Base-by-base conservation (phyloP, 2,113 vertebrate genomes). In the Antechinus flavipes region DNA sequence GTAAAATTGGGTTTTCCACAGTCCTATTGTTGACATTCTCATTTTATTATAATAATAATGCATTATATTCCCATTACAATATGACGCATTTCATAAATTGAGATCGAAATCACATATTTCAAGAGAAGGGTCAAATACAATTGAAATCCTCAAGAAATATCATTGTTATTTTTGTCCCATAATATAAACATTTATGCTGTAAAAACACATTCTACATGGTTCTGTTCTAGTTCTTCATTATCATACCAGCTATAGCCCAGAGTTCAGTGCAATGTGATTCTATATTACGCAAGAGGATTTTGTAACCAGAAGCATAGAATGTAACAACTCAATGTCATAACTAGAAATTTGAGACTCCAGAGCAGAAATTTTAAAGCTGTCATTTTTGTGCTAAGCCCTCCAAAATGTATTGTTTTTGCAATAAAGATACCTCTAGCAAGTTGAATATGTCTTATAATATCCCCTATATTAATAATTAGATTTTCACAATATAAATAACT, bases 11-110 rank as follows among this genome's bases (percentile, higher is more conserved):
- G 92, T 49, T 58, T 90, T 42, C 14, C 89, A 58, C 89, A 91
- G 47, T 58, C 30, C 27, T 91, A 53, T 56, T 54, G 89, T 97
- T 91, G 35, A 3, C 54, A 14, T 68, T 97, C 23, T 89, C 91
- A 56, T 93, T 95, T 93, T 93, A 96, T 58, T 47, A 22, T 91
- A 91, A 94, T 89, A 90, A 95, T 96, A 93, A 93, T 42, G 26
- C 14, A 92, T 49, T 47, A 22, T 94, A 89, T 50, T 47, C 24
- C 55, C 61, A 35, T 22, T 3, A 76, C 35, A 91, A 54, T 35
- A 24, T 25, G 19, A 54, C 68, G 14, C 46, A 56, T 68, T 76
- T 90, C 55, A 23, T 1, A 55, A 16, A 42, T 84, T 42, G 8
- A 42, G 19, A 42, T 42, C 22, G 7, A 84, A 84, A 84, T 84